Conservation (phyloP, 2,888 invertebrate genomes). For the Julus scandinavius region DNA sequence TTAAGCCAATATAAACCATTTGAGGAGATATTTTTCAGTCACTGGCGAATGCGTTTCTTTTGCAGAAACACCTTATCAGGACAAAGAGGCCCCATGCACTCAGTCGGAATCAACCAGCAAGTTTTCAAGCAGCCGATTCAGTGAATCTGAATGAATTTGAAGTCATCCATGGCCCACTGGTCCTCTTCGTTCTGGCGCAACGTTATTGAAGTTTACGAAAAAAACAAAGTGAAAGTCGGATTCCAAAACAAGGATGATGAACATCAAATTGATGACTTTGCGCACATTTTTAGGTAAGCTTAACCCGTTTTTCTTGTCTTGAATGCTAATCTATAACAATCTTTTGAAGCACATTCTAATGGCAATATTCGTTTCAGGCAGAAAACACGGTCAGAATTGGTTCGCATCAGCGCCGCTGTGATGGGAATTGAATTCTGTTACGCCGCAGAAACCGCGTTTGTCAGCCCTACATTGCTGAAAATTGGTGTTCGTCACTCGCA, state of each 20-base stretch:
- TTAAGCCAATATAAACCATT: background rate
- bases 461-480: constrained; percentile 91
- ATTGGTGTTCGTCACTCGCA: constrained; percentile 89
- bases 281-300: constrained; percentile 39
- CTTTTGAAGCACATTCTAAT: background rate
- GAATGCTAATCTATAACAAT: background rate
- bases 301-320: background rate
- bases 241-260: background rate
- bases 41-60: background rate
- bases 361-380: constrained; percentile 69
- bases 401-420: constrained; percentile 90
- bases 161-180: constrained; percentile 20
- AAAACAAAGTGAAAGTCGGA: background rate
- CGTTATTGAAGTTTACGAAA: background rate
- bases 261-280: background rate
- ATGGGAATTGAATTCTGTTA: constrained; percentile 99
- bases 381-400: constrained; percentile 82
- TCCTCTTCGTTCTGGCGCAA: constrained; percentile 5
- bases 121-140: background rate
- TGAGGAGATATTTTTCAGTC: background rate
- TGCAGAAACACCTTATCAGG: background rate
- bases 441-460: constrained; percentile 97
- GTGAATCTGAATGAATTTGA: background rate
- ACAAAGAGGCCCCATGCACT: background rate
- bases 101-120: background rate